Evolutionary conservation across 2,888 invertebrate species (phyloP).

Genomic region (Mesoligia furuncula): DNA sequence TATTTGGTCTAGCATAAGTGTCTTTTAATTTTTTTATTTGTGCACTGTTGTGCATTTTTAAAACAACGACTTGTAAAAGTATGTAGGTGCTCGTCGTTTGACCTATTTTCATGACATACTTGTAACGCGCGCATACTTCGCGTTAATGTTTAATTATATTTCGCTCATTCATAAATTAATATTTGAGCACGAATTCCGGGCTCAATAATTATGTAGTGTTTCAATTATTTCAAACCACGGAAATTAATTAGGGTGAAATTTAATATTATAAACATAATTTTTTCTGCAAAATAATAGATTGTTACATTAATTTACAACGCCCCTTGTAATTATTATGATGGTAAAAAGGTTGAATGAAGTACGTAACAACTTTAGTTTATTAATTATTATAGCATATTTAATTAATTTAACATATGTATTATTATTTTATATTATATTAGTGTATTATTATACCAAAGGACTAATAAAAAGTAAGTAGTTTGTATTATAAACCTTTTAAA

Average conservation of each 20-base stretch:
- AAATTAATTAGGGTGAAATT: neutral
- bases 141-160: conserved; percentile 22
- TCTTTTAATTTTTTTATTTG: neutral
- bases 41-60: neutral
- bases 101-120: conserved; percentile 49
- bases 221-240: neutral
- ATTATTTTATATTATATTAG: too few relatives aligned
- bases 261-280: neutral
- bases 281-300: neutral
- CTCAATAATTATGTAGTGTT: conserved; percentile 1
- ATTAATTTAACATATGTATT: neutral
- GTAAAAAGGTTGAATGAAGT: neutral
- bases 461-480: neutral
- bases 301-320: neutral
- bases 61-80: neutral
- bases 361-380: neutral
- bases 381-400: neutral
- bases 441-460: too few relatives aligned
- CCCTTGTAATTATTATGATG: neutral
- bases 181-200: neutral
- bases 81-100: conserved; percentile 12
- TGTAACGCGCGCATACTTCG: neutral
- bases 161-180: neutral
- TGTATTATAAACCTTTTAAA: neutral
- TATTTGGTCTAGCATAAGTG: neutral